Percentiles rank a stretch among this genome's conserved stretches.
Conservation (phyloP, 2,797 vertebrate genomes). For the Lacerta agilis region DNA sequence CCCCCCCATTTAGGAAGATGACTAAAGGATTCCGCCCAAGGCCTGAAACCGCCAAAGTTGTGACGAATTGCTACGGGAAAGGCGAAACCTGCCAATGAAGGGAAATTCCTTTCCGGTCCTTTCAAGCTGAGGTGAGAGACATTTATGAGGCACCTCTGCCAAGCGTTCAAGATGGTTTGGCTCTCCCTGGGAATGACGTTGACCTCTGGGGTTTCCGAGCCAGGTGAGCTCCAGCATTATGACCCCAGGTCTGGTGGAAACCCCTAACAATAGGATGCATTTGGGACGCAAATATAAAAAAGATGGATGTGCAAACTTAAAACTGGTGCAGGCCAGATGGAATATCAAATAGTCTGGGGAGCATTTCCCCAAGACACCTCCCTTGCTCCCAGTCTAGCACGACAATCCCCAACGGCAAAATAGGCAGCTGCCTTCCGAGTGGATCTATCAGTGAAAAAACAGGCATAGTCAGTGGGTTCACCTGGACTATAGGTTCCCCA, state of each 20-base stretch:
- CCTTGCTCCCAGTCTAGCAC: background rate
- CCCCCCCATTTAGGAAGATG: too few species aligned
- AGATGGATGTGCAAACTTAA: background rate
- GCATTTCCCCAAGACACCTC: background rate
- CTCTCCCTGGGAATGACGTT: background rate
- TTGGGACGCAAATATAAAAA: background rate
- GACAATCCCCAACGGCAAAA: background rate
- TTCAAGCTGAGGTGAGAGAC: background rate
- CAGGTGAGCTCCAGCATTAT: background rate
- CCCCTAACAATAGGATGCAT: too few species aligned
- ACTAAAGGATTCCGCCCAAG: too few species aligned
- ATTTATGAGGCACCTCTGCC: background rate
- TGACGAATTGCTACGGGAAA: too few species aligned
- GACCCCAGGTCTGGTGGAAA: background rate
- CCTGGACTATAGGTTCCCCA: too few species aligned
- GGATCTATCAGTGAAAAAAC: background rate
- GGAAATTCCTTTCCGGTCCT: too few species aligned
- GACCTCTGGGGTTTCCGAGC: background rate
- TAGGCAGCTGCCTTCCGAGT: background rate
- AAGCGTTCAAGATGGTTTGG: background rate
- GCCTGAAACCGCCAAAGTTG: too few species aligned
- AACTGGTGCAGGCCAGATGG: too few species aligned
- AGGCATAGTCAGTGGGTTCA: background rate
- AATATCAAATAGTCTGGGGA: too few species aligned
- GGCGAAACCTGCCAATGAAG: too few species aligned